phyloP scores from a whole-genome alignment of 2,113 vertebrate species.

The Corythornis cristatus region DNA sequence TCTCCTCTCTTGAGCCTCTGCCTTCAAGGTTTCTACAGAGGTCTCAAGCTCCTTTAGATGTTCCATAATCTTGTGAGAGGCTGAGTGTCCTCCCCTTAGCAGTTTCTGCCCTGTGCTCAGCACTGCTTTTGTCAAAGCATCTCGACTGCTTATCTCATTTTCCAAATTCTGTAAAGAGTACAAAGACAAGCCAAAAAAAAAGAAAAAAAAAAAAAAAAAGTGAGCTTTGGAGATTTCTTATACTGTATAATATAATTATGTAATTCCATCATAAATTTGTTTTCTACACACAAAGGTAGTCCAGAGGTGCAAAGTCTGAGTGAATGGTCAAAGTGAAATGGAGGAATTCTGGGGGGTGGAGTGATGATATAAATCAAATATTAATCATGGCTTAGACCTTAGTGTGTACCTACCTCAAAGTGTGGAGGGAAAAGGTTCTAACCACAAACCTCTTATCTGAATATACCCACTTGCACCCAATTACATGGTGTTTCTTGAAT shows the following conservation, averaged over 20 bases:
- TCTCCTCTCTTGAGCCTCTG: constrained; percentile 71
- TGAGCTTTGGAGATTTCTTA: neutral
- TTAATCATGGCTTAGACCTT: neutral
- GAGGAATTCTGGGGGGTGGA: neutral
- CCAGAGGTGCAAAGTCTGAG: neutral
- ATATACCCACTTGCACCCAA: neutral
- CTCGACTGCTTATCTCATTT: constrained; percentile 82
- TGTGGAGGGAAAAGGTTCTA: neutral
- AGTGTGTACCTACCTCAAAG: neutral
- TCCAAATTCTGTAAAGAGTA: constrained; percentile 76
- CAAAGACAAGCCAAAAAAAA: neutral
- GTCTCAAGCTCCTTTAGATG: constrained; percentile 79
- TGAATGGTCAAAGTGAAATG: neutral
- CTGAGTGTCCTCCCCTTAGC: constrained; percentile 80
- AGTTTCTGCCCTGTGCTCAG: constrained; percentile 82
- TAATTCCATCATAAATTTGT: neutral
- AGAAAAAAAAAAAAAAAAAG: no score
- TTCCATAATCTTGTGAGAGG: constrained; percentile 76
- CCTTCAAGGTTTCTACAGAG: constrained; percentile 73
- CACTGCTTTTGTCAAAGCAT: constrained; percentile 79
- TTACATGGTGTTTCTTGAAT: neutral
- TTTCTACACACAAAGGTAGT: neutral
- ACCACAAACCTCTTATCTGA: neutral
- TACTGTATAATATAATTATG: neutral
- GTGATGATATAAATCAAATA: neutral